Percentiles rank a stretch among this genome's conserved stretches.
phyloP scores from a whole-genome alignment of 2,888 invertebrate genomes.

The Cerastoderma edule region DNA sequence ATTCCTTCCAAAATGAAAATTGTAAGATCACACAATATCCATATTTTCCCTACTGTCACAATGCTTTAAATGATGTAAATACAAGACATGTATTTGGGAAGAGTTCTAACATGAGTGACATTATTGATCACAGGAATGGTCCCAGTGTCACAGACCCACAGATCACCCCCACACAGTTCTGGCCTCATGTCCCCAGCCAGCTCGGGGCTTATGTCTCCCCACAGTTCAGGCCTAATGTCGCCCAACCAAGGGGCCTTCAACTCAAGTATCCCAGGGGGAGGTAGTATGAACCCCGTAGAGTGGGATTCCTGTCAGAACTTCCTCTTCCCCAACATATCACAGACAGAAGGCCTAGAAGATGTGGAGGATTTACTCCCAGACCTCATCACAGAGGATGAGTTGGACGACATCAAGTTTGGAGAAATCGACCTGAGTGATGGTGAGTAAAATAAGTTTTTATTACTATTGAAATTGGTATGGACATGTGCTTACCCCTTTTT shows the following conservation, averaged over 20 bases:
- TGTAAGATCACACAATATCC: too few relatives aligned
- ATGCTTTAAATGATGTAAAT: too few relatives aligned
- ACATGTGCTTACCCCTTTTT: neutral
- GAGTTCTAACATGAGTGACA: too few relatives aligned
- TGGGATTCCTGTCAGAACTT: slow-evolving; percentile 67
- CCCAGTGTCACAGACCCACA: slow-evolving; percentile 41
- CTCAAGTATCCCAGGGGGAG: slow-evolving; percentile 59
- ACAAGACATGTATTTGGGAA: too few relatives aligned
- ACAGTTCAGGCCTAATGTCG: slow-evolving; percentile 55
- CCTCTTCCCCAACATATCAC: slow-evolving; percentile 68
- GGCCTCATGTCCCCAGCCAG: slow-evolving; percentile 47
- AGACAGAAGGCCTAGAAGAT: slow-evolving; percentile 50
- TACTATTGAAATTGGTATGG: too few relatives aligned
- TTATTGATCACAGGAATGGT: too few relatives aligned
- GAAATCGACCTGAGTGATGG: slow-evolving; percentile 69
- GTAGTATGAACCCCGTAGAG: slow-evolving; percentile 53
- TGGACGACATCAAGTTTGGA: slow-evolving; percentile 65
- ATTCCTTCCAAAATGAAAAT: too few relatives aligned
- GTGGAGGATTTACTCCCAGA: slow-evolving; percentile 66
- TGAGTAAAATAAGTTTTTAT: too few relatives aligned
- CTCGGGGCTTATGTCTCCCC: too few relatives aligned
- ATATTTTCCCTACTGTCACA: too few relatives aligned
- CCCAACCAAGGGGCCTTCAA: slow-evolving; percentile 62
- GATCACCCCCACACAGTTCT: slow-evolving; percentile 51
- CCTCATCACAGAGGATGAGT: slow-evolving; percentile 68